These are phyloP conservation scores for Cydia strobilella DNA, from an alignment of 1,140 invertebrate genomes.

Conservation along the genomic window DNA sequence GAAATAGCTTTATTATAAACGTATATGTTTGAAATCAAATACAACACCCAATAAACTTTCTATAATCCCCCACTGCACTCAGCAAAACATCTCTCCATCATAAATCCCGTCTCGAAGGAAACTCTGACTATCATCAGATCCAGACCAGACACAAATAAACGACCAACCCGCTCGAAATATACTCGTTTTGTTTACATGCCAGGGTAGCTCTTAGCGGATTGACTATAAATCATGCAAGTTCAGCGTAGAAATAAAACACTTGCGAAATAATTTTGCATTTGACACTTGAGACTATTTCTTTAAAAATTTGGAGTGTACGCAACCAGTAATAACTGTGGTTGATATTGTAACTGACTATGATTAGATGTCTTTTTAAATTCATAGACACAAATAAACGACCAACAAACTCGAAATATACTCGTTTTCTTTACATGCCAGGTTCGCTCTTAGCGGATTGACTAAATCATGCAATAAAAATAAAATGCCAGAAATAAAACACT, in stretches of 20 bases:
- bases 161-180: conserved; percentile 4
- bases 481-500: too few relatives aligned
- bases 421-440: too few relatives aligned
- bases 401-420: too few relatives aligned
- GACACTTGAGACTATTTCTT: background rate
- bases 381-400: too few relatives aligned
- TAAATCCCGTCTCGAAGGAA: conserved; percentile 2
- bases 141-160: conserved; percentile 18
- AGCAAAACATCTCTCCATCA: conserved; percentile 9
- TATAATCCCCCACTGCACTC: background rate
- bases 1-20: background rate
- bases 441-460: too few relatives aligned
- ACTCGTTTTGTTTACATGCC: conserved; percentile 7
- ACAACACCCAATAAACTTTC: background rate
- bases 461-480: too few relatives aligned
- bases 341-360: too few relatives aligned
- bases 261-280: background rate
- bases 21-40: background rate
- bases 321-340: too few relatives aligned
- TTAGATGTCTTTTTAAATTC: too few relatives aligned
- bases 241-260: background rate
- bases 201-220: background rate
- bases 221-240: background rate
- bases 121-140: conserved; percentile 14
- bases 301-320: background rate